Evolutionary conservation across 2,797 vertebrate species (phyloP).

Genomic region (Poecilia gillii): DNA sequence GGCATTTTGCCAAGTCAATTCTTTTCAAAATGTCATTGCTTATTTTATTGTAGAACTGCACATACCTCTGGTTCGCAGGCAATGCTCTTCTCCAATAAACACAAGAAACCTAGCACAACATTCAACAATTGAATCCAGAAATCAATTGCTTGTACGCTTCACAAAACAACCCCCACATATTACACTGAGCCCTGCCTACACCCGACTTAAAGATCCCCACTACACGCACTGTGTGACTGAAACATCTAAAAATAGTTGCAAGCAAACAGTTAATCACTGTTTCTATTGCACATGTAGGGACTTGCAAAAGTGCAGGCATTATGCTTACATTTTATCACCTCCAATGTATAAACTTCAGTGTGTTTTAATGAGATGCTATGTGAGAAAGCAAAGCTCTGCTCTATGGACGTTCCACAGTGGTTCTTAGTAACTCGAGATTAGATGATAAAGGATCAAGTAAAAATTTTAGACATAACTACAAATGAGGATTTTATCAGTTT

Average conservation of each 20-base stretch:
- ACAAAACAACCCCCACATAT: conserved; percentile 6
- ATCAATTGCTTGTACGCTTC: conserved; percentile 16
- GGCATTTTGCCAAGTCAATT: conserved; percentile 35
- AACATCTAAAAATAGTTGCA: not conserved
- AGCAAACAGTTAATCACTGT: not conserved
- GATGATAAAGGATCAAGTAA: not conserved
- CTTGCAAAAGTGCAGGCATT: not conserved
- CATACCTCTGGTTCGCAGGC: conserved; percentile 26
- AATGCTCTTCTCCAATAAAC: conserved; percentile 30
- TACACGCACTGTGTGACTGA: not conserved
- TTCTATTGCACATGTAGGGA: not conserved
- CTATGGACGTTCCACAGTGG: not conserved
- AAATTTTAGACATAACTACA: not conserved
- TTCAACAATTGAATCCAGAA: conserved; percentile 15
- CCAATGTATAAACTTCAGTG: not conserved
- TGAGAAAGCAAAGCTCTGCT: not conserved
- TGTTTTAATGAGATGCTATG: not conserved
- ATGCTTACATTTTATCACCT: not conserved
- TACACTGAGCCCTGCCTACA: not conserved
- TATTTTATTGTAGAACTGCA: conserved; percentile 16
- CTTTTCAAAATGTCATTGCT: conserved; percentile 44
- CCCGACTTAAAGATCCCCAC: not conserved
- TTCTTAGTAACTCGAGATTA: not conserved
- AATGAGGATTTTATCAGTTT: not conserved
- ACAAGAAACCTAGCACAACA: conserved; percentile 2